These are phyloP conservation scores for Agrotis segetum DNA, from an alignment of 2,888 invertebrate genomes.

Conservation along the genomic window DNA sequence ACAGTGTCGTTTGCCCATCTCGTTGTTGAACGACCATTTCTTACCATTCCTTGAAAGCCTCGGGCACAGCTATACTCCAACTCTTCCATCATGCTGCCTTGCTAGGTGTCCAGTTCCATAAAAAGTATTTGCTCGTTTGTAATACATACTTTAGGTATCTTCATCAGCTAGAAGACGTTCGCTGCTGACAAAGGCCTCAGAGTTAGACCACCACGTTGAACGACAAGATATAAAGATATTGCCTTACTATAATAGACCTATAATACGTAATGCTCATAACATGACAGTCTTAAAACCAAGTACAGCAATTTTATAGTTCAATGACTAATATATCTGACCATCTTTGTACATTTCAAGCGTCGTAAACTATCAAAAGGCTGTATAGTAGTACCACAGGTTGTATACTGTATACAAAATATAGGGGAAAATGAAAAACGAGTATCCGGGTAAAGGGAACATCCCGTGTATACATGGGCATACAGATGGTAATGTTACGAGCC, in stretches of 20 bases:
- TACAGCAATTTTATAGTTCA: conserved; percentile 33
- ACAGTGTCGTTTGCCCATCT: too few relatives aligned
- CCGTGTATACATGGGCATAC: conserved; percentile 27
- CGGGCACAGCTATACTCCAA: too few relatives aligned
- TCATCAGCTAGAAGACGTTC: too few relatives aligned
- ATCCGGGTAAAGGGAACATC: conserved; percentile 49
- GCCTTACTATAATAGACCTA: conserved; percentile 3
- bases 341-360: conserved; percentile 31
- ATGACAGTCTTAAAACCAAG: conserved; percentile 24
- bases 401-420: not conserved
- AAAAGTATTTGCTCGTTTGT: too few relatives aligned
- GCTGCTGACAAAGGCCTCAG: too few relatives aligned
- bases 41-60: too few relatives aligned
- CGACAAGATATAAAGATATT: conserved; percentile 3
- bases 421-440: conserved; percentile 38
- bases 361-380: conserved; percentile 44
- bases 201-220: too few relatives aligned
- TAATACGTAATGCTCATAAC: conserved; percentile 1
- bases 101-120: too few relatives aligned
- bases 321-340: conserved; percentile 34
- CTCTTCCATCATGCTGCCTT: too few relatives aligned
- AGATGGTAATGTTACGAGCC: conserved; percentile 39
- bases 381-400: too few relatives aligned
- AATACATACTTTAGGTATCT: too few relatives aligned
- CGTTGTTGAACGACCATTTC: too few relatives aligned